Evolutionary conservation across 1,140 invertebrate genomes (phyloP).

Genomic region (Brachionus plicatilis): DNA sequence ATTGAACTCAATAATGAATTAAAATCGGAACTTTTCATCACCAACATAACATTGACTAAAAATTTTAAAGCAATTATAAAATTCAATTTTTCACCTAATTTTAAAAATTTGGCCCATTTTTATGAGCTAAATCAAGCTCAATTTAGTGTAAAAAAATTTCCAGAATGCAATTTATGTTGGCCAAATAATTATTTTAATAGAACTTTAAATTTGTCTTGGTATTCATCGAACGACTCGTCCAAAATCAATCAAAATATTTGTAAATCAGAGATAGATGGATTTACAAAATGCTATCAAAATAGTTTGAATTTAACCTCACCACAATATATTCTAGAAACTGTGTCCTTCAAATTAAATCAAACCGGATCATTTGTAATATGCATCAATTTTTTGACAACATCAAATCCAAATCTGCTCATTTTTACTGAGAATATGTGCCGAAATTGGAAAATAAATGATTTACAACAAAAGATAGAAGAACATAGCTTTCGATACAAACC

Average conservation of each 20-base stretch:
- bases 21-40: background rate
- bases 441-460: background rate
- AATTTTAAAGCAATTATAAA: background rate
- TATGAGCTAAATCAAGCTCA: background rate
- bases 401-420: background rate
- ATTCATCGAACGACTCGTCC: background rate
- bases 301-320: background rate
- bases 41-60: background rate
- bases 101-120: background rate
- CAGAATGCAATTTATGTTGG: background rate
- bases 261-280: background rate
- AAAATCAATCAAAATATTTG: background rate
- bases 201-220: background rate
- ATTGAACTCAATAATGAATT: background rate
- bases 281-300: background rate
- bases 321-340: background rate
- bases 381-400: background rate
- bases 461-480: background rate
- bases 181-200: background rate
- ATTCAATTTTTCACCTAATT: background rate
- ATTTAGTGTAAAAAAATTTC: background rate
- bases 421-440: constrained; percentile 2
- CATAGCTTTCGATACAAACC: constrained; percentile 23
- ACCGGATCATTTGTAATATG: background rate
- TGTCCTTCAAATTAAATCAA: background rate